A percentile compares a stretch with the other conserved stretches of the same genome.
Evolutionary conservation across 2,797 vertebrate species (phyloP).

Genomic region (Thaleichthys pacificus): DNA sequence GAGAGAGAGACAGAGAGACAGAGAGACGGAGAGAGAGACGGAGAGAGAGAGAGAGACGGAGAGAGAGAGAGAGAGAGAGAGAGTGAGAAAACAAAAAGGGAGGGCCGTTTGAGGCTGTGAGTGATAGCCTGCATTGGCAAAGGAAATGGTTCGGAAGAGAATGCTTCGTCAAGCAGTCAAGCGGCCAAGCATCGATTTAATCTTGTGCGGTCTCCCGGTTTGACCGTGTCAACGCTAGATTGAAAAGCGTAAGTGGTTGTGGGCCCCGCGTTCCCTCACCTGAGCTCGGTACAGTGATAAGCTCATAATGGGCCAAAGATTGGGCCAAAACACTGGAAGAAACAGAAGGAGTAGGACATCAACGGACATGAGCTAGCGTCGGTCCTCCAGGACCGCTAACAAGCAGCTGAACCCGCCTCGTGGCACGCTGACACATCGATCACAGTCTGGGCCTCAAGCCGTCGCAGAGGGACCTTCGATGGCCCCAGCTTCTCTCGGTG

Average conservation of each 20-base stretch:
- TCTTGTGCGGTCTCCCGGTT: constrained; percentile 67
- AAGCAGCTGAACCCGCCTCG: constrained; percentile 62
- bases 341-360: constrained; percentile 42
- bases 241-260: constrained; percentile 69
- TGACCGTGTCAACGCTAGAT: constrained; percentile 63
- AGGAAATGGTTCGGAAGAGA: constrained; percentile 70
- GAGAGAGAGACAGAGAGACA: constrained; percentile 4
- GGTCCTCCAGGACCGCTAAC: constrained; percentile 63
- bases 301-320: constrained; percentile 49
- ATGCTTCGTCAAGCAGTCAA: constrained; percentile 68
- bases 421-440: too few species aligned
- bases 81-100: constrained; percentile 33
- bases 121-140: constrained; percentile 57
- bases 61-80: not conserved
- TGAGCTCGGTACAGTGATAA: constrained; percentile 53
- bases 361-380: constrained; percentile 44
- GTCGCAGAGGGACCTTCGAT: too few species aligned
- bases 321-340: constrained; percentile 31
- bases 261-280: constrained; percentile 59
- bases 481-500: too few species aligned
- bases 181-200: constrained; percentile 70
- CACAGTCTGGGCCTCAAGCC: constrained; percentile 16
- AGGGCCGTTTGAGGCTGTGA: constrained; percentile 41
- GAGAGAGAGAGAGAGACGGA: not conserved
- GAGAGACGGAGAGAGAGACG: not conserved